A percentile compares a stretch with the other conserved stretches of the same genome.
phyloP scores from a whole-genome alignment of 1,140 invertebrate genomes.

The Monomorium pharaonis region DNA sequence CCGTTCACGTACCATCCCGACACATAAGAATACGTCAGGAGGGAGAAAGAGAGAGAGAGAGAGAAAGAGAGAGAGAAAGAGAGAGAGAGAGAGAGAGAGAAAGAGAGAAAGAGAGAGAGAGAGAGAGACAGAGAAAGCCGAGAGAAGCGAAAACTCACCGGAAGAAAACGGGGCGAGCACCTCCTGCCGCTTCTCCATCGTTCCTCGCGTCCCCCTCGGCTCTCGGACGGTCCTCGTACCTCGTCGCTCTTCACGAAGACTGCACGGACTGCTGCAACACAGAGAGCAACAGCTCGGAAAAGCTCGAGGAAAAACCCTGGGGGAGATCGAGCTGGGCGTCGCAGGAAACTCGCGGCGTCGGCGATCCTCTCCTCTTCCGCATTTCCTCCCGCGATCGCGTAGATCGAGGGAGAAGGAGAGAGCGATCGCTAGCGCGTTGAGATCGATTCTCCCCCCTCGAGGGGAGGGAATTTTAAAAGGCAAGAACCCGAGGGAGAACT shows the following conservation, averaged over 20 bases:
- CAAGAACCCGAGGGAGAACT: background rate
- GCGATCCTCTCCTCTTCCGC: background rate
- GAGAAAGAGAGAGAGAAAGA: too few relatives aligned
- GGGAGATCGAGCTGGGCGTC: background rate
- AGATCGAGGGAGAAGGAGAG: background rate
- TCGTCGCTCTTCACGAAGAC: constrained; percentile 38
- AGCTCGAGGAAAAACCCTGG: background rate
- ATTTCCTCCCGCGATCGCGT: background rate
- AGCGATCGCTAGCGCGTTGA: background rate
- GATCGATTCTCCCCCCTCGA: background rate
- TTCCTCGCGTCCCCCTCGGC: constrained; percentile 42
- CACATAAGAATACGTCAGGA: too few relatives aligned
- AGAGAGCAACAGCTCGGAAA: constrained; percentile 25
- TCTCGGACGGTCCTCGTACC: background rate
- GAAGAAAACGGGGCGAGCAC: constrained; percentile 82
- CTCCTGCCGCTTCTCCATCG: constrained; percentile 83
- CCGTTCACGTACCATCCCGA: background rate
- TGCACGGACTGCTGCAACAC: too few relatives aligned
- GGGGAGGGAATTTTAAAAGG: background rate
- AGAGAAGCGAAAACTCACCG: constrained; percentile 77
- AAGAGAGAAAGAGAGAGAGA: too few relatives aligned
- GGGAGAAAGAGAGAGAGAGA: too few relatives aligned
- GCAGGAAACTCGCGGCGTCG: background rate
- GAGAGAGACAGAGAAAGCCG: constrained; percentile 66
- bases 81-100: too few relatives aligned